These are phyloP conservation scores for Brienomyrus brachyistius DNA, from an alignment of 2,113 vertebrate species.

Conservation along the genomic window DNA sequence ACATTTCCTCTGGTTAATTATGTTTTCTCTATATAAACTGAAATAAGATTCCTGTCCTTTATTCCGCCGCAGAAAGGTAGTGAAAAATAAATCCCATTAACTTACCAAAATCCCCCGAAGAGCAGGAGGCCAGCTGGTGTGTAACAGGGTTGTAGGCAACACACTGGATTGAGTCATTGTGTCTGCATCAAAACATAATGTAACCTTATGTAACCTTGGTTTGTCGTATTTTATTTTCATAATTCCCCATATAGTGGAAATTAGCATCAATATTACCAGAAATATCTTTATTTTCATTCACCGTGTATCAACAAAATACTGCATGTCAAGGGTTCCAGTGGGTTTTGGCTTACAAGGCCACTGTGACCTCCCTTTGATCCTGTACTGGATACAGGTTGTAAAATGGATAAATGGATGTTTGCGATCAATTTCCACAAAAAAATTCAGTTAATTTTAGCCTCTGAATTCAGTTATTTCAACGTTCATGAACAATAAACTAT, in stretches of 20 bases:
- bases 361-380: neutral
- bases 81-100: neutral
- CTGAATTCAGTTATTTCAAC: neutral
- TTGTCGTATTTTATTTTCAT: neutral
- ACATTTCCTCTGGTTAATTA: neutral
- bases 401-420: neutral
- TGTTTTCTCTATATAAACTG: neutral
- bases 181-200: constrained; percentile 53
- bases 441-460: neutral
- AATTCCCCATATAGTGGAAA: neutral
- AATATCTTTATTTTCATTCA: neutral
- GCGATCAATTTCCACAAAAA: neutral
- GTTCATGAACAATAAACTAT: neutral
- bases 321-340: neutral
- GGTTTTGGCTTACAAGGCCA: neutral
- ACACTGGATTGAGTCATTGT: constrained; percentile 94
- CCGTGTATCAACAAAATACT: neutral
- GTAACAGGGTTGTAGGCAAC: constrained; percentile 94
- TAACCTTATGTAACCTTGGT: neutral
- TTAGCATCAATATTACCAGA: neutral
- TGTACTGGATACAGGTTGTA: neutral
- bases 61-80: neutral
- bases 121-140: constrained; percentile 95
- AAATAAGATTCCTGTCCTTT: neutral
- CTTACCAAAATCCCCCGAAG: constrained; percentile 88